These are phyloP conservation scores for Buphagus erythrorhynchus DNA, from an alignment of 2,797 vertebrate genomes.

Conservation along the genomic window DNA sequence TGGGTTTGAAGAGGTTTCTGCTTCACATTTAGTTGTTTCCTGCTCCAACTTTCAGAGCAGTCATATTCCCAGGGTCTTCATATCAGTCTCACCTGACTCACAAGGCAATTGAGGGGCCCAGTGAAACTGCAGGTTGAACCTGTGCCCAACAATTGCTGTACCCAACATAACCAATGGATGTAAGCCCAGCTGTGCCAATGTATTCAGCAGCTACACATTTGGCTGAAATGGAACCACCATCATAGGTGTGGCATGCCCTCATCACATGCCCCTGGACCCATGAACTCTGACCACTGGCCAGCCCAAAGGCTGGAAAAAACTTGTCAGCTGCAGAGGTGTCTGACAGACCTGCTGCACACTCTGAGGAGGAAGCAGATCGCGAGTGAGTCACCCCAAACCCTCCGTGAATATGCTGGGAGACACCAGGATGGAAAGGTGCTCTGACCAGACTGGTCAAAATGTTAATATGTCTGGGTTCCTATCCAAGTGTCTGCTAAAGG, in stretches of 20 bases:
- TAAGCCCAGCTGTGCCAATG: not conserved
- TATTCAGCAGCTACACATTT: not conserved
- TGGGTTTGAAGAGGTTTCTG: not conserved
- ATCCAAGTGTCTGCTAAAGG: not conserved
- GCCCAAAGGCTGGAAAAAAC: not conserved
- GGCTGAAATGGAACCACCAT: not conserved
- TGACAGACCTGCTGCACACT: not conserved
- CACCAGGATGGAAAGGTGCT: not conserved
- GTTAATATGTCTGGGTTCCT: not conserved
- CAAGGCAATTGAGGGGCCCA: not conserved
- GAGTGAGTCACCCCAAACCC: not conserved
- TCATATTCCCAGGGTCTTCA: not conserved
- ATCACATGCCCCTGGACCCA: not conserved
- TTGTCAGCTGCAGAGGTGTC: not conserved
- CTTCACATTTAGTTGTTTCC: not conserved
- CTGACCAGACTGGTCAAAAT: not conserved
- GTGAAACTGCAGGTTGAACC: accelerated
- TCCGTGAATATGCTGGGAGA: not conserved
- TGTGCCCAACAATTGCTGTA: accelerated
- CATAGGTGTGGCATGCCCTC: not conserved
- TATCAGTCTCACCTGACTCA: not conserved
- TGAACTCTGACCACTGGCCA: not conserved
- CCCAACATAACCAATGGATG: not conserved
- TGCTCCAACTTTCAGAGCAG: not conserved
- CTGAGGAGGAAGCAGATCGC: not conserved